A percentile compares a stretch with the other conserved stretches of the same genome.
These are phyloP conservation scores for Sebastes trivittatus DNA, from an alignment of 2,797 vertebrate species.

Conservation along the genomic window DNA sequence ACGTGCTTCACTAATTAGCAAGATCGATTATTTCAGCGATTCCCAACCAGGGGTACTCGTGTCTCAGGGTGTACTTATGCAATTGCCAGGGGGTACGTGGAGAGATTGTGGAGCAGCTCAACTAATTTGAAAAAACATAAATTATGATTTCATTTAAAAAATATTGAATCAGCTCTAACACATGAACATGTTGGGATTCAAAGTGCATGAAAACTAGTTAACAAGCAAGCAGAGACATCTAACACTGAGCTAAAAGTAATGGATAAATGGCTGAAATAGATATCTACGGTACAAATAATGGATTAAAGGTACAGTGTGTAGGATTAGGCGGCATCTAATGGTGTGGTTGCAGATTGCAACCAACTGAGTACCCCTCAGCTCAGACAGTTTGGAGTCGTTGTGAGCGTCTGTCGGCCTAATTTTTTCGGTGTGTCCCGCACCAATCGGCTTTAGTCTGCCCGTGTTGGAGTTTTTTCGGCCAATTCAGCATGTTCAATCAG, in stretches of 20 bases:
- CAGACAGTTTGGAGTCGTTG: too few relatives aligned
- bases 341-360: too few relatives aligned
- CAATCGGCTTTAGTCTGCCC: too few relatives aligned
- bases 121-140: neutral
- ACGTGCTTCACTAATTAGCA: slow-evolving; percentile 55
- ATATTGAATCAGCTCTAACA: neutral
- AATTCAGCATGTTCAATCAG: too few relatives aligned
- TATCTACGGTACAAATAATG: neutral
- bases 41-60: slow-evolving; percentile 1
- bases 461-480: too few relatives aligned
- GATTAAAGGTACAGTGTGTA: neutral
- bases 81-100: neutral
- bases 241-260: neutral
- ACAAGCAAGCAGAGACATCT: neutral
- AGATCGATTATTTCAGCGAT: slow-evolving; percentile 44
- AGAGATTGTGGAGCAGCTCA: neutral
- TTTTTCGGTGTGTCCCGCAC: too few relatives aligned
- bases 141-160: neutral
- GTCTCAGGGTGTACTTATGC: neutral
- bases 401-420: too few relatives aligned
- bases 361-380: too few relatives aligned
- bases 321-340: too few relatives aligned
- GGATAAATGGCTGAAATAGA: neutral
- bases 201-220: neutral
- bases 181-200: neutral